phyloP scores from a whole-genome alignment of 2,113 vertebrate genomes.

The Callithrix jacchus region DNA sequence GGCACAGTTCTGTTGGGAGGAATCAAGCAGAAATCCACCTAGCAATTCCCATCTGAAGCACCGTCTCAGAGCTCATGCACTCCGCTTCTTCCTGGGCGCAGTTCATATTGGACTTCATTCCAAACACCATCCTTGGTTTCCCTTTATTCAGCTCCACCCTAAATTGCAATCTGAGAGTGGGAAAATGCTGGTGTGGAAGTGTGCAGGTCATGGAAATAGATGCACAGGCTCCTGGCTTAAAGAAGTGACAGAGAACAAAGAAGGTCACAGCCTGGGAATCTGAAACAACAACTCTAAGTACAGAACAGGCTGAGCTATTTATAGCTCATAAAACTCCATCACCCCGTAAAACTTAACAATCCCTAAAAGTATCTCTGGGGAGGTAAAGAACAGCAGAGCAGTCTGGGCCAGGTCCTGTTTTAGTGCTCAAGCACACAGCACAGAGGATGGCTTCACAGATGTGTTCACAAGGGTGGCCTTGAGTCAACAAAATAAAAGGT shows the following conservation, averaged over 20 bases:
- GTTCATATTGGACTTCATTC: not conserved
- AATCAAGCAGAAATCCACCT: too few relatives aligned
- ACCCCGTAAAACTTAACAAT: conserved; percentile 56
- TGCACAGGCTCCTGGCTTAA: not conserved
- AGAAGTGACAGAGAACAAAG: conserved; percentile 34
- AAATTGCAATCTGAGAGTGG: not conserved
- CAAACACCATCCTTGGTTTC: not conserved
- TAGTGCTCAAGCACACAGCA: too few relatives aligned
- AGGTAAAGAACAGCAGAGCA: not conserved
- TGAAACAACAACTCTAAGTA: conserved; percentile 10
- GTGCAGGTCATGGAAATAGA: not conserved
- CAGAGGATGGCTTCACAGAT: not conserved
- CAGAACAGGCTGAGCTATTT: conserved; percentile 38
- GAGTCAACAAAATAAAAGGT: not conserved
- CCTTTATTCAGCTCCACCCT: not conserved
- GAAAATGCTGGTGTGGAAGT: not conserved
- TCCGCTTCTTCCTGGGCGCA: not conserved
- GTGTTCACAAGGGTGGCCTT: not conserved
- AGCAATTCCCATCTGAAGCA: accelerated
- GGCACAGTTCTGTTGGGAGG: not conserved
- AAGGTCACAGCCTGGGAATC: not conserved
- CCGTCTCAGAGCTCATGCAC: not conserved
- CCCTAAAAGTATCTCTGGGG: not conserved
- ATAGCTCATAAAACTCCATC: conserved; percentile 41
- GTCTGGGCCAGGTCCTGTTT: not conserved